These are phyloP conservation scores for Vanessa cardui DNA, from an alignment of 2,888 invertebrate species.

Conservation along the genomic window DNA sequence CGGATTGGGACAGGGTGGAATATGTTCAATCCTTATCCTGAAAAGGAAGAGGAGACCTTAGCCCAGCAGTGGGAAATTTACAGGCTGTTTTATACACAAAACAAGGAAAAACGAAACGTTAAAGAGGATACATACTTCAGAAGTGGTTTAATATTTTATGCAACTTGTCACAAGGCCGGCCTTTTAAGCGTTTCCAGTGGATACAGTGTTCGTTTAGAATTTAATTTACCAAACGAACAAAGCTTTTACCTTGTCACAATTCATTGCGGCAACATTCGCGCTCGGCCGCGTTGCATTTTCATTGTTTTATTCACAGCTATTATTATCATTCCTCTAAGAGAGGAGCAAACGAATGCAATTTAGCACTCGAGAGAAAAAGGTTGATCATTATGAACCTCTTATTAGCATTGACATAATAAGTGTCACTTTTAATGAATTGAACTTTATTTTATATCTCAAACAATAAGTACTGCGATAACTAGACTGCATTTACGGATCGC, in stretches of 20 bases:
- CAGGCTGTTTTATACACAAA: too few relatives aligned
- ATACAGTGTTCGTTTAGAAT: slow-evolving; percentile 58
- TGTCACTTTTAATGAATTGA: background rate
- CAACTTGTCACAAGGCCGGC: slow-evolving; percentile 45
- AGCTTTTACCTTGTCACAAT: slow-evolving; percentile 70
- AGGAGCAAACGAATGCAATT: slow-evolving; percentile 45
- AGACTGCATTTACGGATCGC: too few relatives aligned
- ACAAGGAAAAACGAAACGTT: background rate
- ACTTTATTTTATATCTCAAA: background rate
- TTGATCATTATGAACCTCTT: background rate
- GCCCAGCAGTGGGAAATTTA: too few relatives aligned
- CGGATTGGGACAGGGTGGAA: too few relatives aligned
- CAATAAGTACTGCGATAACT: too few relatives aligned
- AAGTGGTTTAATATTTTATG: slow-evolving; percentile 29
- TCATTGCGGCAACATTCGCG: slow-evolving; percentile 61
- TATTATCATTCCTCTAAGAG: slow-evolving; percentile 36
- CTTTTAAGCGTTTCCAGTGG: slow-evolving; percentile 53
- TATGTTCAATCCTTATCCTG: too few relatives aligned
- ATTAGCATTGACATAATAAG: slow-evolving; percentile 29
- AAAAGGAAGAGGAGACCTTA: too few relatives aligned
- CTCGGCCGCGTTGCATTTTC: slow-evolving; percentile 57
- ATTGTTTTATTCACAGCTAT: slow-evolving; percentile 56
- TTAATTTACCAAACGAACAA: slow-evolving; percentile 65
- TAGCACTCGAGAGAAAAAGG: slow-evolving; percentile 8
- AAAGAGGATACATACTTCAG: slow-evolving; percentile 16